Conservation (phyloP, 2,113 vertebrate species). For the Calyptomena viridis region DNA sequence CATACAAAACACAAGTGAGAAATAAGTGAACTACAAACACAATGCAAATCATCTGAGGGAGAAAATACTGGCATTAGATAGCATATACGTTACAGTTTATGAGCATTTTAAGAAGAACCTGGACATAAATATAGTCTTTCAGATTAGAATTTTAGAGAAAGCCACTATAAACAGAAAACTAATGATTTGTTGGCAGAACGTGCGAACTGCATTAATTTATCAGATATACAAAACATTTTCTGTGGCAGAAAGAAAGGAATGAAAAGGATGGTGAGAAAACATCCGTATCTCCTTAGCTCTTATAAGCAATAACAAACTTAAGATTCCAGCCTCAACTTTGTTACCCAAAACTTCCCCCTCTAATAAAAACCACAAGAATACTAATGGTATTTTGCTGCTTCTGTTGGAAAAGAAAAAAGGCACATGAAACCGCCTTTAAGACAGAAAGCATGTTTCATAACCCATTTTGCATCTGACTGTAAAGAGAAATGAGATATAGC, state of each 20-base stretch:
- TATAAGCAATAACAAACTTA: not conserved
- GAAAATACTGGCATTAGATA: not conserved
- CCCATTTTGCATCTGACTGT: not conserved
- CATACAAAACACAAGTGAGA: not conserved
- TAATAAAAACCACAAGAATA: constrained; percentile 22
- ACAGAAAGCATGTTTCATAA: not conserved
- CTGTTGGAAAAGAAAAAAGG: not conserved
- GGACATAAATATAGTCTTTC: not conserved
- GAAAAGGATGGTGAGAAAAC: not conserved
- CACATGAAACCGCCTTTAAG: not conserved
- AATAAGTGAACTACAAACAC: not conserved
- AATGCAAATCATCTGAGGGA: not conserved
- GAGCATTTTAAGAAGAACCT: not conserved
- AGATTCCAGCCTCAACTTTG: not conserved
- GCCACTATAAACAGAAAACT: not conserved
- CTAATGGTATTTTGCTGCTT: not conserved
- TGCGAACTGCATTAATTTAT: not conserved
- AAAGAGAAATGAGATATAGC: not conserved
- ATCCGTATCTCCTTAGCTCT: not conserved
- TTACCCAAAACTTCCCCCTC: not conserved
- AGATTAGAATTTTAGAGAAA: not conserved
- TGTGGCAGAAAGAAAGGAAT: not conserved
- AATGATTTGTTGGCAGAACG: not conserved
- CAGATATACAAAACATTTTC: accelerated
- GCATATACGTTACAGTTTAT: not conserved